phyloP scores from a whole-genome alignment of 2,113 vertebrate genomes.

The Ursus arctos region DNA sequence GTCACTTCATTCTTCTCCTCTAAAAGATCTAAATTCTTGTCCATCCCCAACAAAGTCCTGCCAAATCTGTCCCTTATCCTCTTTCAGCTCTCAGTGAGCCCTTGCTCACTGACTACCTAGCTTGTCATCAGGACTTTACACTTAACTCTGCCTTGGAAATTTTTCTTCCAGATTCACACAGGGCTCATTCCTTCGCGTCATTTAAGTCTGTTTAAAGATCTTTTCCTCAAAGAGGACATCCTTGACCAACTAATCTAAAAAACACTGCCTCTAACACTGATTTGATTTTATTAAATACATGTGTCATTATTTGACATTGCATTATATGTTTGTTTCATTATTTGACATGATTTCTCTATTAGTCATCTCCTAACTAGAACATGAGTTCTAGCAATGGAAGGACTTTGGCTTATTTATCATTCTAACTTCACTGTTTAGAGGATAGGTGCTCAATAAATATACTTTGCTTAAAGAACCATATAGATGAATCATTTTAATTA shows the following conservation, averaged over 20 bases:
- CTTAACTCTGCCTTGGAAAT: neutral
- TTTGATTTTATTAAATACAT: neutral
- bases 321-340: constrained; percentile 7
- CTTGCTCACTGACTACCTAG: neutral
- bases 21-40: neutral
- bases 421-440: neutral
- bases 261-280: neutral
- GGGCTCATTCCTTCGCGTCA: neutral
- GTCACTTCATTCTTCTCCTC: neutral
- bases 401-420: neutral
- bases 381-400: neutral
- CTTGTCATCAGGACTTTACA: neutral
- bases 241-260: neutral
- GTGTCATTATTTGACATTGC: neutral
- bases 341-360: neutral
- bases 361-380: neutral
- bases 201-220: neutral
- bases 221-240: neutral
- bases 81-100: neutral
- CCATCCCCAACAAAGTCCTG: neutral
- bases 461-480: neutral
- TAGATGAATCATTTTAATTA: neutral
- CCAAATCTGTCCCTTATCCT: neutral
- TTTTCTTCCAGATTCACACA: neutral
- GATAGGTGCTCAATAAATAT: neutral